Percentiles rank a stretch among this genome's conserved stretches.
These are phyloP conservation scores for Lagorchestes hirsutus DNA, from an alignment of 2,797 vertebrate genomes.

Conservation along the genomic window DNA sequence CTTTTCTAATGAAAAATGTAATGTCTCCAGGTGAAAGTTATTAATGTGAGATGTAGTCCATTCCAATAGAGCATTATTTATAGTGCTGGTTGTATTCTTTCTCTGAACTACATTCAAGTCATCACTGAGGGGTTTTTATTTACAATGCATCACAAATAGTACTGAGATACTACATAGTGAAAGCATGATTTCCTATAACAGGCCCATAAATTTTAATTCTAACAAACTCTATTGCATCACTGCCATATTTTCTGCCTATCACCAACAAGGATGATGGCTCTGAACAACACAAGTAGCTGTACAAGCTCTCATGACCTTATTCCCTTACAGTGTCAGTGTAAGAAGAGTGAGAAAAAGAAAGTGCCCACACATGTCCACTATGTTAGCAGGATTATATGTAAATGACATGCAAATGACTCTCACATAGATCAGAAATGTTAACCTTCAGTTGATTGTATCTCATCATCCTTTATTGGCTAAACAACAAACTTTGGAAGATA, in stretches of 20 bases:
- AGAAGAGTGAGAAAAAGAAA: neutral
- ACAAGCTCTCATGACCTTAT: neutral
- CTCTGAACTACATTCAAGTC: neutral
- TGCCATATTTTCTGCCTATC: neutral
- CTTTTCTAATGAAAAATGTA: slow-evolving; percentile 48
- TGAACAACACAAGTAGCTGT: neutral
- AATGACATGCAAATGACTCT: too few relatives aligned
- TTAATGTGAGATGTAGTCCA: neutral
- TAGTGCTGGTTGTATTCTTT: slow-evolving; percentile 1
- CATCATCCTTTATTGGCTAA: neutral
- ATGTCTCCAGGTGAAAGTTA: neutral
- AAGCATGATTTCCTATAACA: neutral
- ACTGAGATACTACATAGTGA: neutral
- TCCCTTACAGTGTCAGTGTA: neutral
- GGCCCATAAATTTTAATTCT: neutral
- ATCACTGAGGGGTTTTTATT: slow-evolving; percentile 35
- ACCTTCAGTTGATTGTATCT: neutral
- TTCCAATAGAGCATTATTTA: slow-evolving; percentile 36
- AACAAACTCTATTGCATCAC: neutral
- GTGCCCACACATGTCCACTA: neutral
- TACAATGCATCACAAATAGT: slow-evolving; percentile 18
- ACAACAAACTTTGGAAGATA: neutral
- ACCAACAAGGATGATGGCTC: neutral
- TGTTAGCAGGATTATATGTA: neutral
- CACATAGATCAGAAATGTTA: neutral